phyloP scores from a whole-genome alignment of 2,888 invertebrate genomes.

The Hermaeophaga mercurialis region DNA sequence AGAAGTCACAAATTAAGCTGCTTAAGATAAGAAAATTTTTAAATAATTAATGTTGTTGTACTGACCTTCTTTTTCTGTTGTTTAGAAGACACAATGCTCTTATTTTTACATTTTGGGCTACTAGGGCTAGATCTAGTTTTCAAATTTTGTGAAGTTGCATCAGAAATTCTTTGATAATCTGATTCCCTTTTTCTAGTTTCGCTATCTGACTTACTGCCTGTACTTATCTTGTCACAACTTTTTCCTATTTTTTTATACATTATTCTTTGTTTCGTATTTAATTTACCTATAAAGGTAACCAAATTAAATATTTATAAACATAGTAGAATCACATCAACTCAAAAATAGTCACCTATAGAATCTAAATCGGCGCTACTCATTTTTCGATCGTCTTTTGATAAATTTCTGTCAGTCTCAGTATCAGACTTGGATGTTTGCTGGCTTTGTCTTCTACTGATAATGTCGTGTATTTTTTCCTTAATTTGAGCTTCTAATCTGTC shows the following conservation, averaged over 20 bases:
- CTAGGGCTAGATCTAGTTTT: conserved; percentile 56
- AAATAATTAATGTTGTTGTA: neutral
- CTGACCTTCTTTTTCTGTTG: conserved; percentile 42
- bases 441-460: conserved; percentile 53
- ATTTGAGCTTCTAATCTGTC: conserved; percentile 57
- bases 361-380: conserved; percentile 53
- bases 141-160: conserved; percentile 61
- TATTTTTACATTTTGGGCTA: conserved; percentile 55
- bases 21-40: too few relatives aligned
- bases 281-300: conserved; percentile 37
- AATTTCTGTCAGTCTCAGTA: conserved; percentile 50
- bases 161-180: conserved; percentile 64
- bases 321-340: too few relatives aligned
- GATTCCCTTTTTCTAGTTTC: conserved; percentile 55
- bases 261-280: conserved; percentile 51
- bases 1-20: too few relatives aligned
- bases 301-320: neutral
- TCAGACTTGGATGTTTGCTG: conserved; percentile 49
- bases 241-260: conserved; percentile 58
- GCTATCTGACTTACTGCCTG: conserved; percentile 44
- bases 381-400: conserved; percentile 59
- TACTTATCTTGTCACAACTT: conserved; percentile 57
- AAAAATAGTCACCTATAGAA: conserved; percentile 48
- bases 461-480: conserved; percentile 58
- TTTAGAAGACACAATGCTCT: conserved; percentile 46